phyloP scores from a whole-genome alignment of 64 coral and sea anemone genomes.

The Cladopsammia gracilis region DNA sequence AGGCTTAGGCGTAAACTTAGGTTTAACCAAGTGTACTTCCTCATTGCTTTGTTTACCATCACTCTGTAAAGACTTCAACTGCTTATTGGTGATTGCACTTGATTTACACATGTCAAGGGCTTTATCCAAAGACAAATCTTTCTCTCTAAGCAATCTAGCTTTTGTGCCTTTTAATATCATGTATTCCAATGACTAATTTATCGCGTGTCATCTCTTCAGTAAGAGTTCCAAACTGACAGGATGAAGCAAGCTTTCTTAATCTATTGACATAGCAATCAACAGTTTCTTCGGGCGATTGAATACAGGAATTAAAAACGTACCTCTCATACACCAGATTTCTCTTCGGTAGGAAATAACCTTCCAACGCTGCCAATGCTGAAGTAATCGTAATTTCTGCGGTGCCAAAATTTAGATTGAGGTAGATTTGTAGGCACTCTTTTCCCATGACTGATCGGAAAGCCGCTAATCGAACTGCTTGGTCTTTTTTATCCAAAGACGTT shows the following conservation, averaged over 20 bases:
- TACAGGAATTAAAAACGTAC: constrained; percentile 60
- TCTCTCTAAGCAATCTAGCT: constrained; percentile 58
- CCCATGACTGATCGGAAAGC: no score
- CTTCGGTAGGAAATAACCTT: no score
- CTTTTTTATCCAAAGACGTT: no score
- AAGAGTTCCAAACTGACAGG: constrained; percentile 48
- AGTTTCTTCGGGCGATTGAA: constrained; percentile 56
- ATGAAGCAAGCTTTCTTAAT: constrained; percentile 48
- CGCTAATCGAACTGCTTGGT: no score
- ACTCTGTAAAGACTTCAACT: constrained; percentile 32
- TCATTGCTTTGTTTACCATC: no score
- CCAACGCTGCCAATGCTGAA: no score
- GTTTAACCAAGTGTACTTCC: no score
- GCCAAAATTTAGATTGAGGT: no score
- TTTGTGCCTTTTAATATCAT: constrained; percentile 44
- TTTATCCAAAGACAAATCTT: constrained; percentile 66
- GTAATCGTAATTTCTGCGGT: no score
- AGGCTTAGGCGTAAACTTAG: no score
- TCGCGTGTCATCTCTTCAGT: constrained; percentile 56
- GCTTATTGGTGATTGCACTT: constrained; percentile 63
- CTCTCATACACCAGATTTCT: constrained; percentile 70
- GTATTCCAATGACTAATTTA: constrained; percentile 57
- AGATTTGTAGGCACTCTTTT: no score
- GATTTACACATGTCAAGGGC: constrained; percentile 69
- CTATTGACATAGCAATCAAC: constrained; percentile 29